Base-by-base conservation (phyloP, 2,888 invertebrate species). In the Yponomeuta malinellus region DNA sequence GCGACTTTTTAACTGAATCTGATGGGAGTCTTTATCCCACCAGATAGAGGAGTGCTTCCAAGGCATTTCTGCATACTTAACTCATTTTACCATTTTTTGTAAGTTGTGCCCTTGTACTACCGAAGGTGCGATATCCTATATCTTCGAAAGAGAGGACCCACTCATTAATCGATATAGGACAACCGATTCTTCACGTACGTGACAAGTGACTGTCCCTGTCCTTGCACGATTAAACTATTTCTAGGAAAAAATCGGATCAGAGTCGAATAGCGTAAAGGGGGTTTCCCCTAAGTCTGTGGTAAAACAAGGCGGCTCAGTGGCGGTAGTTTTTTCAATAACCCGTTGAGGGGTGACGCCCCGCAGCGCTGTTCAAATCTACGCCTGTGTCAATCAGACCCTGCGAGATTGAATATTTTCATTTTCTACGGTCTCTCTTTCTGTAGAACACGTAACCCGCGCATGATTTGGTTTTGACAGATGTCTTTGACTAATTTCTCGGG, bases 281-380 rank as follows among this genome's bases (percentile, higher is more conserved):
- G 12, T 59, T 59, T 15, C 52, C 52, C 48, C 15, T 68, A 12
- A 65, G 65, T 43, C 68, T 68, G 86, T 77, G 85, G 86, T 84
- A 76, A 78, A 84, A 85, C 86, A 85, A 87, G 88, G 86, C 86
- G 85, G 85, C 81, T 79, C 80, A 79, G 77, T 78, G 79, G 80
- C 79, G 75, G 81, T 80, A 83, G 83, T 86, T 86, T 85, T 83
- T 86, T 84, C 83, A 85, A 83, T 81, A 84, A 88, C 87, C 90
- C 90, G 87, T 88, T 85, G 79, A 82, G 83, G 79, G 73, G 63
- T 48, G 73, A 68, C 81, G 73, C 76, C 91, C 90, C 84, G 89
- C 86, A 76, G 90, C 72, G 89, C 81, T 82, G 77, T 82, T 84
- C 88, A 81, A 85, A 85, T 84, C 81, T 85, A 83, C 80, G 80